Evolutionary conservation across 1,140 invertebrate species (phyloP).

Genomic region (Drosophila funebris): DNA sequence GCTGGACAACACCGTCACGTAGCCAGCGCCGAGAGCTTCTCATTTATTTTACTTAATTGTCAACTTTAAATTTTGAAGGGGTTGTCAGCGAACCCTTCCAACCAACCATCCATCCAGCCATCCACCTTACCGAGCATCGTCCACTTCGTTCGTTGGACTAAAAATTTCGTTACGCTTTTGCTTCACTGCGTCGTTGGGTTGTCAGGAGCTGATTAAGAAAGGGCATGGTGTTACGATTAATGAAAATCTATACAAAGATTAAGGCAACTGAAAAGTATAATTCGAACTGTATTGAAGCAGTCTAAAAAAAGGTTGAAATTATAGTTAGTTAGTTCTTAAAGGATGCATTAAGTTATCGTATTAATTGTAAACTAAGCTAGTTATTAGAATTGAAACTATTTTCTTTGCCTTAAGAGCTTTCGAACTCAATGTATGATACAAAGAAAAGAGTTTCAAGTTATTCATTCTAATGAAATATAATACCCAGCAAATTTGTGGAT

Average conservation of each 20-base stretch:
- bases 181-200: slow-evolving; percentile 39
- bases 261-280: slow-evolving; percentile 12
- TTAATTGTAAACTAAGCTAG: no score
- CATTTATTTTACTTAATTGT: slow-evolving; percentile 82
- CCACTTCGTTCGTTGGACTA: not conserved
- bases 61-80: slow-evolving; percentile 77
- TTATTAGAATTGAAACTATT: no score
- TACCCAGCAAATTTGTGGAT: no score
- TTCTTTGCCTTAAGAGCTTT: no score
- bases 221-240: slow-evolving; percentile 3
- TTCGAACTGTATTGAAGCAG: slow-evolving; percentile 20
- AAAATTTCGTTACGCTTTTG: slow-evolving; percentile 59
- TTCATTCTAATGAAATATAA: no score
- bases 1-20: slow-evolving; percentile 61
- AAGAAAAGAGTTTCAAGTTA: no score
- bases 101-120: slow-evolving; percentile 4
- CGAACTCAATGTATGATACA: no score
- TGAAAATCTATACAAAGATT: slow-evolving; percentile 1
- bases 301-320: not conserved
- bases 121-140: not conserved
- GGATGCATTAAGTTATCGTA: no score
- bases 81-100: slow-evolving; percentile 55
- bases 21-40: slow-evolving; percentile 57
- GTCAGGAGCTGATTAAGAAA: slow-evolving; percentile 19
- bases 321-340: no score